Evolutionary conservation across 2,797 vertebrate genomes (phyloP).

Genomic region (Monodelphis domestica): DNA sequence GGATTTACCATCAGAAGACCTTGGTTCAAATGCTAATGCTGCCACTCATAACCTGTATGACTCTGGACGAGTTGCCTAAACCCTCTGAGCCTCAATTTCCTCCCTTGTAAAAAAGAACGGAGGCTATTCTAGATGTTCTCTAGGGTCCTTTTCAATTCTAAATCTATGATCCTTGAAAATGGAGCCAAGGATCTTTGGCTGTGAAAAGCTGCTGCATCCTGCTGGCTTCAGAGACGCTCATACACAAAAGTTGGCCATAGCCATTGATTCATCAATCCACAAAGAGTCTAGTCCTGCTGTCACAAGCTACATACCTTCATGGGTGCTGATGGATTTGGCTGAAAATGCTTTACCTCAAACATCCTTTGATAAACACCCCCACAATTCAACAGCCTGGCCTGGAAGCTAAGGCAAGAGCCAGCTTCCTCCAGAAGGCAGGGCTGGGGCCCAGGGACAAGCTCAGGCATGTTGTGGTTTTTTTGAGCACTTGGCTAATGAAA

Average conservation of each 20-base stretch:
- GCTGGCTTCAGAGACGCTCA: background rate
- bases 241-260: slow-evolving; percentile 10
- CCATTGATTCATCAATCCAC: background rate
- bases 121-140: slow-evolving; percentile 20
- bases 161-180: slow-evolving; percentile 33
- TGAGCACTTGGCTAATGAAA: slow-evolving; percentile 59
- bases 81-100: slow-evolving; percentile 7
- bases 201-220: background rate
- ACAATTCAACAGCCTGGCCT: slow-evolving; percentile 38
- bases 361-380: slow-evolving; percentile 26
- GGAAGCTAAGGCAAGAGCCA: slow-evolving; percentile 61
- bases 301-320: slow-evolving; percentile 31
- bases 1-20: background rate
- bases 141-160: background rate
- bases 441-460: slow-evolving; percentile 66
- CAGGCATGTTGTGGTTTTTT: slow-evolving; percentile 60
- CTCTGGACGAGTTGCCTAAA: background rate
- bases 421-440: slow-evolving; percentile 46
- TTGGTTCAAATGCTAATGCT: background rate
- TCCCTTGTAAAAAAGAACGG: slow-evolving; percentile 23
- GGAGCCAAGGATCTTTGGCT: background rate
- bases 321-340: slow-evolving; percentile 22
- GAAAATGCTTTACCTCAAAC: slow-evolving; percentile 55
- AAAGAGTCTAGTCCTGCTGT: slow-evolving; percentile 5
- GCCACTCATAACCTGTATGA: background rate